These are phyloP conservation scores for Mesocentrotus franciscanus DNA, from an alignment of 53 echinoderm and acorn worm genomes.

Conservation along the genomic window DNA sequence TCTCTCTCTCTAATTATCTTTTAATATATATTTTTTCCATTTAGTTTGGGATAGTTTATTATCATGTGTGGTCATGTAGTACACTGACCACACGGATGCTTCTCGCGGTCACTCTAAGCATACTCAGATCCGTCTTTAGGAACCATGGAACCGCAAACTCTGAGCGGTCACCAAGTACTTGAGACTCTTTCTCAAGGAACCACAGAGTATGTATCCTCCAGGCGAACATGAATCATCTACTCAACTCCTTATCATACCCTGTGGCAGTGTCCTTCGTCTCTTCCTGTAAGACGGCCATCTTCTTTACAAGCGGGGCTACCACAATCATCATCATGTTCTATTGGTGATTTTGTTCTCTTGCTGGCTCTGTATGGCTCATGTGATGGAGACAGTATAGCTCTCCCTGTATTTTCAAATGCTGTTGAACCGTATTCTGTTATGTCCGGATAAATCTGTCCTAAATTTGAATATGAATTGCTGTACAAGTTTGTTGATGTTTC, in stretches of 20 bases:
- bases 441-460: too few relatives aligned
- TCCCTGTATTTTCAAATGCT: too few relatives aligned
- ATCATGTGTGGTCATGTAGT: conserved; percentile 11
- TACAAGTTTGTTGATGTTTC: too few relatives aligned
- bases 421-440: too few relatives aligned
- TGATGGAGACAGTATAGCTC: too few relatives aligned
- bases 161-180: conserved; percentile 5
- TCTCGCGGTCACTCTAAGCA: not conserved
- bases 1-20: not conserved
- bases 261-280: conserved; percentile 15
- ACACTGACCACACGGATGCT: conserved; percentile 28
- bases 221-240: conserved; percentile 11
- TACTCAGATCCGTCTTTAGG: not conserved
- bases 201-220: not conserved
- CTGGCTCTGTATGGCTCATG: not conserved
- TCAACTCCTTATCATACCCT: not conserved
- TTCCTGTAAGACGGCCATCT: not conserved
- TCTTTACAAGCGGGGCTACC: not conserved
- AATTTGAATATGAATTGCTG: too few relatives aligned
- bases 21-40: not conserved
- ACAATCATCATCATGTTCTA: not conserved
- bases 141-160: conserved; percentile 3
- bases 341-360: not conserved
- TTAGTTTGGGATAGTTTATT: not conserved
- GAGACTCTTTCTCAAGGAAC: conserved; percentile 3